Evolutionary conservation across 2,797 vertebrate species (phyloP).

Genomic region (Vespertilio murinus): DNA sequence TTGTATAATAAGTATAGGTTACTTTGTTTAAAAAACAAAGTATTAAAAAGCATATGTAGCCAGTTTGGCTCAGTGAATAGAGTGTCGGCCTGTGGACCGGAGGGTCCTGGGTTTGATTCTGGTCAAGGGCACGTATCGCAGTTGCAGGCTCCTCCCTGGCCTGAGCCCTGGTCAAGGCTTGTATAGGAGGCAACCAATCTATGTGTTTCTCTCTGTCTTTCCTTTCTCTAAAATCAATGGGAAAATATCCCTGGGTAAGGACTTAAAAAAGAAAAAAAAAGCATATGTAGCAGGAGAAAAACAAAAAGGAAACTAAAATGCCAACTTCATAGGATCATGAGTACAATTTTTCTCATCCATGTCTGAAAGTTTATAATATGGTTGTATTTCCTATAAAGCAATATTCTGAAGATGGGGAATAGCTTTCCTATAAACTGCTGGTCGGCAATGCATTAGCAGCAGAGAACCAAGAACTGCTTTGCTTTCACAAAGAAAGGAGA

Average conservation of each 20-base stretch:
- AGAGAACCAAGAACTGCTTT: background rate
- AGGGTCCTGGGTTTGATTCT: too few relatives aligned
- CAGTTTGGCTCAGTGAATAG: too few relatives aligned
- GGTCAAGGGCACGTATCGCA: too few relatives aligned
- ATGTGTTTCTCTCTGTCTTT: too few relatives aligned
- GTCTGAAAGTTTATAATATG: background rate
- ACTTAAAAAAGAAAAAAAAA: too few relatives aligned
- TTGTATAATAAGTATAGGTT: background rate
- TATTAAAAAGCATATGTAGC: background rate
- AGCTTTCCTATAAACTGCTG: background rate
- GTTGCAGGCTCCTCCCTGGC: too few relatives aligned
- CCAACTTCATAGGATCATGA: background rate
- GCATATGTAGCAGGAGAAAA: background rate
- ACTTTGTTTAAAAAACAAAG: background rate
- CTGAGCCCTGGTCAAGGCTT: too few relatives aligned
- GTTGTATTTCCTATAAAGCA: background rate
- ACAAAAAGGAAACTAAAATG: slow-evolving; percentile 3
- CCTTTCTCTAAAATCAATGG: too few relatives aligned
- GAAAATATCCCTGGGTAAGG: too few relatives aligned
- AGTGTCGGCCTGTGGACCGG: too few relatives aligned
- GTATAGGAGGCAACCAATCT: too few relatives aligned
- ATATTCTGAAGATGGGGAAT: background rate
- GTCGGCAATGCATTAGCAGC: background rate
- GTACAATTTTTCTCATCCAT: background rate
- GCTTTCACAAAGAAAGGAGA: background rate